Evolutionary conservation across 1,140 invertebrate species (phyloP).

Genomic region (Rhagoletis zephyria): DNA sequence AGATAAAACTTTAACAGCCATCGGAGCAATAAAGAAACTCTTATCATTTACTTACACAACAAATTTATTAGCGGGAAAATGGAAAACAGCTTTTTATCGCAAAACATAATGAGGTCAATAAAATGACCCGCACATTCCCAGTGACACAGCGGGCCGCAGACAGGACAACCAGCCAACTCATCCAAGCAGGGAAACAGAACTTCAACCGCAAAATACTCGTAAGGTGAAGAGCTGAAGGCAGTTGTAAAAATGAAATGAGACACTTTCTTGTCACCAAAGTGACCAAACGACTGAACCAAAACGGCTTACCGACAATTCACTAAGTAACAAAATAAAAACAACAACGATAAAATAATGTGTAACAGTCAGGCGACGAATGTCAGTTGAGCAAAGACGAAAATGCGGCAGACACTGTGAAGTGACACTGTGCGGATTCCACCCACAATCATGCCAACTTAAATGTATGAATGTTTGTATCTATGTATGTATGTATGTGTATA

Average conservation of each 20-base stretch:
- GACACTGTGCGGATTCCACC: not conserved
- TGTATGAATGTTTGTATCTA: too few relatives aligned
- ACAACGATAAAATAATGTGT: not conserved
- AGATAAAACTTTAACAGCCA: conserved; percentile 39
- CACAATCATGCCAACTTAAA: not conserved
- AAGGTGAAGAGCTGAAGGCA: not conserved
- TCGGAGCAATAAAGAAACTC: conserved; percentile 37
- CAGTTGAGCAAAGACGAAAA: not conserved
- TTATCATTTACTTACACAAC: conserved; percentile 51
- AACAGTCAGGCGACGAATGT: not conserved
- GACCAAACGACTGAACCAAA: not conserved
- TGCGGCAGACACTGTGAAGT: not conserved
- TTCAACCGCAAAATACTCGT: not conserved
- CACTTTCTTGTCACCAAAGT: not conserved
- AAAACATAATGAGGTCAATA: conserved; percentile 46
- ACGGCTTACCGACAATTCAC: not conserved
- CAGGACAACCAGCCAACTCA: not conserved
- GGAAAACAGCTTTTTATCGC: conserved; percentile 47
- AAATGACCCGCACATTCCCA: conserved; percentile 33
- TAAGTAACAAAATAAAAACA: not conserved
- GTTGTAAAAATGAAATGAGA: conserved; percentile 20
- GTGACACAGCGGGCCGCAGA: not conserved
- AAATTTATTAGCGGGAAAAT: conserved; percentile 52
- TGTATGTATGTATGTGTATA: not conserved
- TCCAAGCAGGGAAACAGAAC: not conserved